phyloP scores from a whole-genome alignment of 2,113 vertebrate species.

The Psittacula cyanocephala region DNA sequence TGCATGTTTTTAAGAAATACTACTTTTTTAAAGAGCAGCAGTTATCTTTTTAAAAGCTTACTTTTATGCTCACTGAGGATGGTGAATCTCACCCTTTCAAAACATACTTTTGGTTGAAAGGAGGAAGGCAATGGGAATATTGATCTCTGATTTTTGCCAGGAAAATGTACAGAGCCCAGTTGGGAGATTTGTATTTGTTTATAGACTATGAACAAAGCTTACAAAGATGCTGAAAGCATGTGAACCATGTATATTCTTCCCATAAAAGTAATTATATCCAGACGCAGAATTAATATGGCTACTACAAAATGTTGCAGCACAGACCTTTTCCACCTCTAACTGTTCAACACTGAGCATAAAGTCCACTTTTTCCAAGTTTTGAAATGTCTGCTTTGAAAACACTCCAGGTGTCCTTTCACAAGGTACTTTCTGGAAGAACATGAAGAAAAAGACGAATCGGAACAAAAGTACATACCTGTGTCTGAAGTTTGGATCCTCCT shows the following conservation, averaged over 20 bases:
- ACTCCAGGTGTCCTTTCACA: background rate
- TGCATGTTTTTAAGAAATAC: background rate
- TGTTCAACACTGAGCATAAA: background rate
- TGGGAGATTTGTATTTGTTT: background rate
- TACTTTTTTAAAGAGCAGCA: background rate
- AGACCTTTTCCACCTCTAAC: background rate
- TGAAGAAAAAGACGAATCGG: background rate
- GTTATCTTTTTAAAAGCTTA: background rate
- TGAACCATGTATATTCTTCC: background rate
- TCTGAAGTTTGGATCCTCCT: background rate
- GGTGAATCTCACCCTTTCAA: background rate
- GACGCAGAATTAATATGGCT: background rate
- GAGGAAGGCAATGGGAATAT: background rate
- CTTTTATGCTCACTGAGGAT: background rate
- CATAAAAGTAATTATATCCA: conserved; percentile 29
- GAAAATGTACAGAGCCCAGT: background rate
- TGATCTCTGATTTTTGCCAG: background rate
- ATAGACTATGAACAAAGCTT: background rate
- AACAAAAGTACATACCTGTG: background rate
- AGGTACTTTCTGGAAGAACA: background rate
- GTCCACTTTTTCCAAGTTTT: background rate
- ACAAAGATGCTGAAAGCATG: background rate
- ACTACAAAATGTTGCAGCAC: background rate
- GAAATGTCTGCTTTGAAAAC: background rate
- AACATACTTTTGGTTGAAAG: background rate